Base-by-base conservation (phyloP, 2,113 vertebrate species). In the Amphilophus citrinellus region DNA sequence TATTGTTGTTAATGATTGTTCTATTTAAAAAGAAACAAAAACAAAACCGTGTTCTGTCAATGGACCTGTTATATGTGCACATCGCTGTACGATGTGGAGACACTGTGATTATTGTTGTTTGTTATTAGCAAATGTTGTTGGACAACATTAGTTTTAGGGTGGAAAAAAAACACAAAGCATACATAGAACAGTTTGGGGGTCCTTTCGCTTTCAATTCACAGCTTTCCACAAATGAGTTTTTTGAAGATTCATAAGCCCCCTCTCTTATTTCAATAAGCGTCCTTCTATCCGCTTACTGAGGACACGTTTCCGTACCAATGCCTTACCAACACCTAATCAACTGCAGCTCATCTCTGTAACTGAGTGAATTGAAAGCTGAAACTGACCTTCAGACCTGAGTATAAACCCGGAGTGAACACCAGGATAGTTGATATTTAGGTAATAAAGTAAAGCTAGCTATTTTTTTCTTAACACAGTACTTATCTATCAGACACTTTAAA, bases 401-500 rank as follows among this genome's bases (percentile, higher is more conserved):
- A 22, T 47, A 73, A 75, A 85, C 78, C 27, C n/a, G 22, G 39
- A 76, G 71, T 82, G 82, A 85, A 78, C 17, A 7, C 66, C 88
- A 85, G 88, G 85, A 87, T 82, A 84, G 77, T 82, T 58, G 37
- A 88, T 86, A 91, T 92, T 89, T 87, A 90, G 91, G 83, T 91
- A 77, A 85, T 78, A 89, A 93, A 91, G 80, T 83, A 89, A 94
- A 88, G 92, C 93, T 95, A 92, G 93, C 93, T 94, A 94, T 90
- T 92, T 90, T 88, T 88, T 86, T 87, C 77, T 88, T 85, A 87
- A 85, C 77, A 90, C 87, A 94, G 84, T 91, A 92, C 92, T 92
- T 93, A 42, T 88, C 89, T 91, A 90, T 88, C 89, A 92, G 94
- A 93, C 94, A 95, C 94, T 95, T 94, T 95, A 94, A 93, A 88